These are phyloP conservation scores for Brachionichthys hirsutus DNA, from an alignment of 2,113 vertebrate genomes.

Conservation along the genomic window DNA sequence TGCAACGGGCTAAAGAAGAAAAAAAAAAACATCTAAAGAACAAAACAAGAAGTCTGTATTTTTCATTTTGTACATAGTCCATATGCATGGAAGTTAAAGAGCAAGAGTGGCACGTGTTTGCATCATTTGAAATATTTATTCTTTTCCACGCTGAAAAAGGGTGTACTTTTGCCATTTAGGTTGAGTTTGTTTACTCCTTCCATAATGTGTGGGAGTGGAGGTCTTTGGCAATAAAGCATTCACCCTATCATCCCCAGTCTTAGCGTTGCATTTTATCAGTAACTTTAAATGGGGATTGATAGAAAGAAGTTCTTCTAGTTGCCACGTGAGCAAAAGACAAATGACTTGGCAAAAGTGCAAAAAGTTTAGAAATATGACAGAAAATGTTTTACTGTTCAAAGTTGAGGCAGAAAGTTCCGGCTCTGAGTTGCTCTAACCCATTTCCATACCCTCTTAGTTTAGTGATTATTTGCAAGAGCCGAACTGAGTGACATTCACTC, in stretches of 20 bases:
- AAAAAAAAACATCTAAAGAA: slow-evolving; percentile 69
- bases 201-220: slow-evolving; percentile 65
- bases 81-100: slow-evolving; percentile 95
- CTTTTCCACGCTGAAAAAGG: slow-evolving; percentile 89
- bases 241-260: slow-evolving; percentile 43
- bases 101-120: slow-evolving; percentile 99
- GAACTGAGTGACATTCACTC: slow-evolving; percentile 84
- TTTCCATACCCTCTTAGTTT: slow-evolving; percentile 58
- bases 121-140: slow-evolving; percentile 99
- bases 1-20: slow-evolving; percentile 76
- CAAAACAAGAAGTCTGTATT: slow-evolving; percentile 90
- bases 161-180: slow-evolving; percentile 92
- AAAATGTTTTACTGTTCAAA: slow-evolving; percentile 36
- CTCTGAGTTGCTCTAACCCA: slow-evolving; percentile 52
- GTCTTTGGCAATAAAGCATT: slow-evolving; percentile 62
- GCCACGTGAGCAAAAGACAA: slow-evolving; percentile 34
- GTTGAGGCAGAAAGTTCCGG: slow-evolving; percentile 39
- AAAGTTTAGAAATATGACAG: slow-evolving; percentile 28
- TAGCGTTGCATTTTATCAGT: slow-evolving; percentile 42
- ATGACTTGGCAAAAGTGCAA: slow-evolving; percentile 43
- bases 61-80: slow-evolving; percentile 99
- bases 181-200: slow-evolving; percentile 66
- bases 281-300: slow-evolving; percentile 42
- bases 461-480: slow-evolving; percentile 74
- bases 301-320: slow-evolving; percentile 33